These are phyloP conservation scores for Cantharis flavilabris DNA, from an alignment of 2,888 invertebrate species.

Conservation along the genomic window DNA sequence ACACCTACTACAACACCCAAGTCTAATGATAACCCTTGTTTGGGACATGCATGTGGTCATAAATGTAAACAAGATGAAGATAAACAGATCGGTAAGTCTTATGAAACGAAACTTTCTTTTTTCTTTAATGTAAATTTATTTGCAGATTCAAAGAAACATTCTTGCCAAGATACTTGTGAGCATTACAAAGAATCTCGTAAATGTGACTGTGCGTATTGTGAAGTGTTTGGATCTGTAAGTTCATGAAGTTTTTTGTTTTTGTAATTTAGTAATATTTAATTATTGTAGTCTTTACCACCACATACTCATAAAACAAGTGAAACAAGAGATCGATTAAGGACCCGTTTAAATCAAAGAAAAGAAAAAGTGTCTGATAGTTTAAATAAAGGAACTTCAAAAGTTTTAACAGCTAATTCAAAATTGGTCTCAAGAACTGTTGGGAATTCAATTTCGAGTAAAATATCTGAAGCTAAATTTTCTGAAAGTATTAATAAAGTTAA, in stretches of 20 bases:
- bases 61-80: conserved; percentile 35
- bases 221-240: conserved; percentile 51
- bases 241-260: not conserved
- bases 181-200: conserved; percentile 49
- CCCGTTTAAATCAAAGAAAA: conserved; percentile 48
- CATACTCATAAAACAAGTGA: conserved; percentile 47
- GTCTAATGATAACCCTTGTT: conserved; percentile 23
- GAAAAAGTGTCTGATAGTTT: conserved; percentile 27
- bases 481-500: conserved; percentile 7
- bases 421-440: not conserved
- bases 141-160: conserved; percentile 39
- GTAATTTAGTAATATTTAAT: not conserved
- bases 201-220: conserved; percentile 53
- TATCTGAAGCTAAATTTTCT: not conserved
- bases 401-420: not conserved
- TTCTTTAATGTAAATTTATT: conserved; percentile 1
- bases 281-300: conserved; percentile 35
- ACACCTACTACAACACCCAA: conserved; percentile 7
- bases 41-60: conserved; percentile 32
- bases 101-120: not conserved
- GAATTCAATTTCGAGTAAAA: not conserved
- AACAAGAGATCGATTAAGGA: conserved; percentile 50
- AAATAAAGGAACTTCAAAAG: conserved; percentile 5
- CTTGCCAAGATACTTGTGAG: conserved; percentile 39
- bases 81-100: conserved; percentile 8